Conservation (phyloP, 2,797 vertebrate species). For the Labeo calbasu region DNA sequence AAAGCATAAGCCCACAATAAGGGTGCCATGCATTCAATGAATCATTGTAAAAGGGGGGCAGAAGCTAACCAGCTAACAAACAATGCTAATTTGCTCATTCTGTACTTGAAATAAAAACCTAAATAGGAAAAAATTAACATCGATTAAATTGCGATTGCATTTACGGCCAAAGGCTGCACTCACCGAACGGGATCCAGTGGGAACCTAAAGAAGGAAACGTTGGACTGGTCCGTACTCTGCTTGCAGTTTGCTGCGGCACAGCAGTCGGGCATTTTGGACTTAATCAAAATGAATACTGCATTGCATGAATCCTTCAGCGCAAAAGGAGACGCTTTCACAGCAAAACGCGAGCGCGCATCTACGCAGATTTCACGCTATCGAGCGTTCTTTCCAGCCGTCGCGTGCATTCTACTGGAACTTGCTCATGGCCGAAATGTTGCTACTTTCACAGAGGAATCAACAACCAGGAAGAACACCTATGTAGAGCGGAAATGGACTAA, state of each 20-base stretch:
- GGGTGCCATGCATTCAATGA: slow-evolving; percentile 41
- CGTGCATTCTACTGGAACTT: slow-evolving; percentile 57
- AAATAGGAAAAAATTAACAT: neutral
- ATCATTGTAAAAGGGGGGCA: slow-evolving; percentile 39
- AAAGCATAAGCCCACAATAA: neutral
- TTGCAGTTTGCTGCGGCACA: slow-evolving; percentile 85
- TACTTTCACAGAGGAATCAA: slow-evolving; percentile 46
- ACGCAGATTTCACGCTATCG: neutral
- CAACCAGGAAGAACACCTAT: slow-evolving; percentile 65
- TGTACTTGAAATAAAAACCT: neutral
- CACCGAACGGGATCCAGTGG: slow-evolving; percentile 82
- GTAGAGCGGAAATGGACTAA: slow-evolving; percentile 62
- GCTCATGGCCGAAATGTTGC: slow-evolving; percentile 55
- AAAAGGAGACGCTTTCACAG: slow-evolving; percentile 2
- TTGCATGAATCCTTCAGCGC: slow-evolving; percentile 37
- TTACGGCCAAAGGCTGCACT: slow-evolving; percentile 52
- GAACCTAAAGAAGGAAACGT: slow-evolving; percentile 80
- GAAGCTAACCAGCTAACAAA: slow-evolving; percentile 53
- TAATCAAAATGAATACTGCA: slow-evolving; percentile 58
- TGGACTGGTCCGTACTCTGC: slow-evolving; percentile 72
- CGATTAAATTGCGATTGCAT: neutral
- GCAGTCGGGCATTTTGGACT: slow-evolving; percentile 85
- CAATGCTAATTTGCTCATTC: slow-evolving; percentile 38
- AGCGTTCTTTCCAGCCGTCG: neutral
- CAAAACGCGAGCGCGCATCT: neutral